Evolutionary conservation across 2,888 invertebrate genomes (phyloP), one percentile per base, ranked within the genome.

Genomic region (Callimorpha dominula): DNA sequence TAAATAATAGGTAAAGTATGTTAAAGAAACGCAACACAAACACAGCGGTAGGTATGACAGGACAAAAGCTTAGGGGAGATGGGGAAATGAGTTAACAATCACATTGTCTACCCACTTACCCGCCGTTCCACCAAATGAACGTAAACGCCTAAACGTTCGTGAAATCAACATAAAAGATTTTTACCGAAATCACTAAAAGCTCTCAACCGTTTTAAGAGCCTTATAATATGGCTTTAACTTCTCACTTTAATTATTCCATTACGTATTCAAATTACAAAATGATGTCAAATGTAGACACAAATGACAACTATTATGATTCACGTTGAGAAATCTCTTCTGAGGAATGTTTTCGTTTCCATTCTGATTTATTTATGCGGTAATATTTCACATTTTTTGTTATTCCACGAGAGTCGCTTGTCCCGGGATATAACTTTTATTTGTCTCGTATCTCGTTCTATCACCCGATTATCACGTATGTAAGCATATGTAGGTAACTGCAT

Each of bases 21-120:
- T 79, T 65, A 67, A 80, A 75, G 71, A 79, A 82, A 83, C 76
- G 76, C 77, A 85, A 85, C 54, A 84, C 79, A 78, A 76, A 81
- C 70, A 77, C 74, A 73, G 71, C 70, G 69, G 81, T 67, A 65
- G 72, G 73, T 73, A 77, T 73, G 68, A 76, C 72, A 63, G 72
- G 70, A 78, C 73, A 79, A 80, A 81, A 78, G 80, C 76, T 77
- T 77, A 75, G 81, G 76, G 75, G 73, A 76, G 71, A 77, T 73
- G 71, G 74, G 76, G 72, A 77, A 76, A 78, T 64, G 74, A 75
- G 82, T 75, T 82, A 81, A 81, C 77, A 78, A 73, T 79, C 74
- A 68, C 73, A 74, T 78, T 82, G 79, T 81, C 74, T 76, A 74
- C 74, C 66, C 72, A 75, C 68, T 81, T 81, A 78, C 77, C 66